Evolutionary conservation across 1,140 invertebrate genomes (phyloP).

Genomic region (Meloidogyne floridensis): DNA sequence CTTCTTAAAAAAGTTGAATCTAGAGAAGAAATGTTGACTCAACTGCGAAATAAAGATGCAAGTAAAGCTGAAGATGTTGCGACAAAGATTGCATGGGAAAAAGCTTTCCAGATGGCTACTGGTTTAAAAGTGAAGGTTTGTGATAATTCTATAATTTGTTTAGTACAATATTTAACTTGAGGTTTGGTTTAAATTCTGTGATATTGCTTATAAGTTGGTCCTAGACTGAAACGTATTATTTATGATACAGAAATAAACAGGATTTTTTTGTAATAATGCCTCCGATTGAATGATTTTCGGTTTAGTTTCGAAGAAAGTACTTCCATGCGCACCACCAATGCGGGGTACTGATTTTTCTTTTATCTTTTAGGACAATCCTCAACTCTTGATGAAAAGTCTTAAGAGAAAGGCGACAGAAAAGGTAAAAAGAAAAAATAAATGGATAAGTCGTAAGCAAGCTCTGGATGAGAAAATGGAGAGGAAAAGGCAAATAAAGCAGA

Average conservation of each 20-base stretch:
- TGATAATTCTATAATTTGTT: too few relatives aligned
- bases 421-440: slow-evolving; percentile 42
- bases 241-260: too few relatives aligned
- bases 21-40: slow-evolving; percentile 38
- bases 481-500: slow-evolving; percentile 35
- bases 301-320: background rate
- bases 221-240: too few relatives aligned
- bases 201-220: too few relatives aligned
- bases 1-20: slow-evolving; percentile 48
- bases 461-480: slow-evolving; percentile 41
- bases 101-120: slow-evolving; percentile 45
- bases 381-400: slow-evolving; percentile 46
- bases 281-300: background rate
- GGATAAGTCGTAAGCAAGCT: slow-evolving; percentile 44
- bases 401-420: slow-evolving; percentile 51
- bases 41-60: slow-evolving; percentile 45
- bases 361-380: slow-evolving; percentile 44
- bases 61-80: slow-evolving; percentile 48
- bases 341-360: background rate
- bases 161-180: background rate
- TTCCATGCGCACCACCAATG: too few relatives aligned
- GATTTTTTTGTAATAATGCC: too few relatives aligned
- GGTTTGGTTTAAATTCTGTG: too few relatives aligned
- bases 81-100: slow-evolving; percentile 46
- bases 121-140: slow-evolving; percentile 53